Conservation (phyloP, 1,140 invertebrate genomes). For the Manduca sexta region DNA sequence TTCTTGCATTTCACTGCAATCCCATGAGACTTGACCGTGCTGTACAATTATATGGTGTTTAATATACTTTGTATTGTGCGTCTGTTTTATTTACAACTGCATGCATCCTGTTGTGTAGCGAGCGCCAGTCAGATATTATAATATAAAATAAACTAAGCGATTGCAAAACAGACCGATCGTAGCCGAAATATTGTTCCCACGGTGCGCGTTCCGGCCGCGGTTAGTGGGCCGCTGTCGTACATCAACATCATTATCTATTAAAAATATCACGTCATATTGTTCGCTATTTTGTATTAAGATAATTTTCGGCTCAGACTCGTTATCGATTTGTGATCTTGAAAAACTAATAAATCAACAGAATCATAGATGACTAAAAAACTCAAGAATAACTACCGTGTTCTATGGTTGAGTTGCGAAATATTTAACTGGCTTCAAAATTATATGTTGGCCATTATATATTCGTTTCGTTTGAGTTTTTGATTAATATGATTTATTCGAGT, state of each 20-base stretch:
- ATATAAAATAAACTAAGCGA: conserved; percentile 42
- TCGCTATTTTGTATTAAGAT: conserved; percentile 65
- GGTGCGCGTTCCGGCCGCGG: conserved; percentile 33
- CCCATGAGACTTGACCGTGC: not conserved
- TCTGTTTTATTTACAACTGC: too few relatives aligned
- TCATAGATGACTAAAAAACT: conserved; percentile 45
- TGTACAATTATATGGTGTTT: too few relatives aligned
- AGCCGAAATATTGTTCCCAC: conserved; percentile 60
- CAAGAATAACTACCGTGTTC: conserved; percentile 35
- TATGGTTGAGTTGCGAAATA: conserved; percentile 39
- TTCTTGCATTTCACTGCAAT: too few relatives aligned
- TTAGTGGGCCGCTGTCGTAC: conserved; percentile 52
- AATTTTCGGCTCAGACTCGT: conserved; percentile 42
- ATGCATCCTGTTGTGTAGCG: too few relatives aligned
- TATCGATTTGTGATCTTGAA: conserved; percentile 56
- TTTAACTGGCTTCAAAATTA: conserved; percentile 3
- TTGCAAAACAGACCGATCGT: conserved; percentile 52
- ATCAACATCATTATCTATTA: conserved; percentile 71
- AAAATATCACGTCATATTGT: conserved; percentile 71
- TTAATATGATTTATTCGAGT: not conserved
- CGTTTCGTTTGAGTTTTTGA: not conserved
- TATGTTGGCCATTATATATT: not conserved
- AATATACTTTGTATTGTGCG: too few relatives aligned
- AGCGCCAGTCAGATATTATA: not conserved
- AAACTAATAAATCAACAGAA: conserved; percentile 60